Evolutionary conservation across 2,888 invertebrate genomes (phyloP), one percentile per base, ranked within the genome.

Genomic region (Unio delphinus): DNA sequence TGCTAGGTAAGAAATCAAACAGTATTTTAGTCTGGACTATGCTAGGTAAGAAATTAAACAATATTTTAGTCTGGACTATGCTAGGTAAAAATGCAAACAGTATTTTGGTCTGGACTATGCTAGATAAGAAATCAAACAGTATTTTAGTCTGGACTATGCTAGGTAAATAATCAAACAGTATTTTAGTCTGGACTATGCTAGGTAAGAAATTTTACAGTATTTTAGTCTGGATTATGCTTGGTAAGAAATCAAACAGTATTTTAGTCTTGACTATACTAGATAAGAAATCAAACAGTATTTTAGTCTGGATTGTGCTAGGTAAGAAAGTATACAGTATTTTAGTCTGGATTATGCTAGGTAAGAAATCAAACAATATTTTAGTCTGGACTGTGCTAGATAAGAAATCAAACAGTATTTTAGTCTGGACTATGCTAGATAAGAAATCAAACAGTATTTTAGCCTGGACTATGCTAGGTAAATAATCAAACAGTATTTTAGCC

Each of bases 261-360:
- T 68, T 89, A 34, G 89, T 89, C 5, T 90, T 90, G 90, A 89
- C 90, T 8, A 84, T 90, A 83, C 77, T 90, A 68, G 89, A 89
- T 89, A 80, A 68, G 80, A 56, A 45, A 58, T 23, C 88, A 8
- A 84, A 85, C 65, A 88, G 87, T 72, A 87, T 89, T 58, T 68
- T 89, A 34, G 89, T 89, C 5, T 90, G 90, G 90, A 89, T 90
- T 8, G 84, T 90, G 84, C 77, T 90, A 69, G 89, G 90, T 89
- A 80, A 68, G 80, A 56, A 45, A 58, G 11, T 20, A 23, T 23
- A 85, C 65, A 88, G 87, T 72, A 87, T 89, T 58, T 68, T 89
- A 34, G 89, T 89, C 5, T 90, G 90, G 90, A 89, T 90, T 8
- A 84, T 90, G 84, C 77, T 90, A 69, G 89, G 90, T 89, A 80